phyloP scores from a whole-genome alignment of 2,888 invertebrate species.

The Apotomis betuletana region DNA sequence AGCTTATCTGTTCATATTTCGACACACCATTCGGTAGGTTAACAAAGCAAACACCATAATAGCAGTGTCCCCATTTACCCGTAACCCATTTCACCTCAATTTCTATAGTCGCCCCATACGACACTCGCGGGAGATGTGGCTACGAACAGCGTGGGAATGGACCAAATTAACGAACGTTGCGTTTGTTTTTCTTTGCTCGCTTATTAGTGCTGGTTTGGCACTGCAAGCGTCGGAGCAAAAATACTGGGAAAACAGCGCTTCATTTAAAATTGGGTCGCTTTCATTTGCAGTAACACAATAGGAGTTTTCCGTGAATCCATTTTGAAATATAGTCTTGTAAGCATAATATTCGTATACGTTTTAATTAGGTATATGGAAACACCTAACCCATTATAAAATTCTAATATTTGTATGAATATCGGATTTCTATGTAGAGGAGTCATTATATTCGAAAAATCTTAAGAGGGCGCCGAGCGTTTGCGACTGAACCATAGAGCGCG shows the following conservation, averaged over 20 bases:
- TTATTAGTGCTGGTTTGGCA: slow-evolving; percentile 34
- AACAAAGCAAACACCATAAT: neutral
- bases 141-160: slow-evolving; percentile 22
- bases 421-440: too few species aligned
- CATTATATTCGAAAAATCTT: too few species aligned
- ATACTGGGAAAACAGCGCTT: slow-evolving; percentile 4
- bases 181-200: slow-evolving; percentile 28
- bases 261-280: slow-evolving; percentile 6
- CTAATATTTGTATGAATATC: too few species aligned
- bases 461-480: too few species aligned
- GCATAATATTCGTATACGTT: neutral
- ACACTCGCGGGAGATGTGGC: slow-evolving; percentile 6
- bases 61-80: neutral
- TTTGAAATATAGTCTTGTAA: neutral
- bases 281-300: neutral
- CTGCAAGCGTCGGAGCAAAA: slow-evolving; percentile 6
- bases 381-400: too few species aligned
- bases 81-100: slow-evolving; percentile 23
- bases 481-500: too few species aligned
- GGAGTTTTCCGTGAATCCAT: neutral
- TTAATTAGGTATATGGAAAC: too few species aligned
- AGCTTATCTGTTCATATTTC: too few species aligned
- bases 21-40: neutral
- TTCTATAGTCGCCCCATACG: neutral
- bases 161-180: slow-evolving; percentile 21